Evolutionary conservation across 2,113 vertebrate species (phyloP), one percentile per base, ranked within the genome.

Genomic region (Hippocampus abdominalis): DNA sequence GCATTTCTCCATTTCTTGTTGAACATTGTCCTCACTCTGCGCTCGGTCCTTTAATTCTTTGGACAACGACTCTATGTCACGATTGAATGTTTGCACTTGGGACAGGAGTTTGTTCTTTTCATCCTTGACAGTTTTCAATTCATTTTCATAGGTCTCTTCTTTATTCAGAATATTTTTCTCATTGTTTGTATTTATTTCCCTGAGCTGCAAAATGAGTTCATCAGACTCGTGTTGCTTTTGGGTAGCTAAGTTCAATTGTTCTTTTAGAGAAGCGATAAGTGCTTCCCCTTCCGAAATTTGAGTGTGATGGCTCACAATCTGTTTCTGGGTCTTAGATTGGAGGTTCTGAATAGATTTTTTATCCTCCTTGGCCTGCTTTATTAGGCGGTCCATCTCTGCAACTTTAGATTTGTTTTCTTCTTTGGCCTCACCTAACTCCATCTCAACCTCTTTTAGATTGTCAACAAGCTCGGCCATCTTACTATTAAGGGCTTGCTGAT

Each of bases 61-160:
- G 25, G 91, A 91, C 20, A 95, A 67, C 0, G 69, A 79, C 8
- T 87, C 56, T 39, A 93, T 59, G 18, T 95, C 92, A 2, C 78
- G 69, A 23, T 85, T 88, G 68, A 90, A 91, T 72, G 88, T 92
- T 32, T 86, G 71, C 3, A 88, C 87, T 66, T 94, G 92, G 27
- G 88, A 86, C 65, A 91, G 70, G 13, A 96, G 86, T 20, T 83
- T 84, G 82, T 94, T 94, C 36, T 90, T 85, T 4, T 93, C 91
- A 3, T 94, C 94, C 79, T 94, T 94, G 42, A 90, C 16, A 0
- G 89, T 81, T 71, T 95, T 95, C 20, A 95, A 77, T 29, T 96
- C 94, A 16, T 85, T 91, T 67, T 94, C 91, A 74, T 93, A 83
- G 0, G 15, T 73, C 76, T 91, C 78, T 44, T 93, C 90, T 57